Base-by-base conservation (phyloP, 2,113 vertebrate genomes). In the Eulacestoma nigropectus region DNA sequence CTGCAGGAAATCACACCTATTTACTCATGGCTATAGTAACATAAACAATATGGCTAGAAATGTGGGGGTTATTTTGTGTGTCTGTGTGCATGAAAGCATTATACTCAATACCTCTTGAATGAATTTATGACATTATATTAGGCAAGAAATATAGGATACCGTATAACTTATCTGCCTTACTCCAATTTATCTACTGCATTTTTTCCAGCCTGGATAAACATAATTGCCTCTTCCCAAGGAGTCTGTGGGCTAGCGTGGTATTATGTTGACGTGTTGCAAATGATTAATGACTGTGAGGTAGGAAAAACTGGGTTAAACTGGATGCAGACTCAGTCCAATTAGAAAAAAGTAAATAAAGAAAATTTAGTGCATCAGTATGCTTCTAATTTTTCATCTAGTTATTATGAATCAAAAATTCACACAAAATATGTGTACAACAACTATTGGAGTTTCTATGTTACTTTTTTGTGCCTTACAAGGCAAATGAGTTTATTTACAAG, bases 1-100 rank as follows among this genome's bases (percentile, higher is more conserved):
- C 23, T 64, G 46, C 18, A 82, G 27, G 16, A 79, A 59, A 53
- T 83, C 33, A 46, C 25, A 41, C 3, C 7, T 50, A 21, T 63
- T 78, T 85, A 50, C 7, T 91, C 11, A 16, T 23, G 5, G 19
- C 22, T 78, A 13, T 18, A 63, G 32, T 64, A 65, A 68, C 60
- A 26, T 2, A 70, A 67, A n/a, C 4, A 72, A n/a, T 62, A 39
- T 50, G 5, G 7, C n/a, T 88, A 67, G 30, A 77, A 87, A 74
- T 72, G 16, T 55, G 27, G 29, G 11, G 9, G 0, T 1, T 4
- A 18, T 27, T 22, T 30, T 57, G 4, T 59, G 11, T 70, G 5
- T 59, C 42, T 78, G 11, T 46, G 16, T 70, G 32, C 16, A 35
- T 41, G 65, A 68, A 87, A 89, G 4, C 14, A 26, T 80, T 77